phyloP scores from a whole-genome alignment of 2,113 vertebrate genomes.

The Onychostruthus taczanowskii region DNA sequence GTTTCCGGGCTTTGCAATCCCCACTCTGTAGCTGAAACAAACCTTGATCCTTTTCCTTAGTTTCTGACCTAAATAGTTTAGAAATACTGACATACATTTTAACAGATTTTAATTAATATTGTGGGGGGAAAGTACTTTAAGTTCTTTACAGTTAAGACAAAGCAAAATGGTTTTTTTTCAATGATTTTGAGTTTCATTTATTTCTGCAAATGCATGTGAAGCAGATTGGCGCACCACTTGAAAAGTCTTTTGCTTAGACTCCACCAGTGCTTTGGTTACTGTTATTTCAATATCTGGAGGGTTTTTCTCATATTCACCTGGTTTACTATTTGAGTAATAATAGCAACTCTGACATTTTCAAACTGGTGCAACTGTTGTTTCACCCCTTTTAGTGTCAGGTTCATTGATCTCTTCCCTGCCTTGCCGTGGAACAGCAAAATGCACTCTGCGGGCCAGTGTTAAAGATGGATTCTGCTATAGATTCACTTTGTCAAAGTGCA shows the following conservation, averaged over 20 bases:
- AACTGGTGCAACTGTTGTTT: not conserved
- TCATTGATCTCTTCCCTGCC: not conserved
- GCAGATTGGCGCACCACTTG: not conserved
- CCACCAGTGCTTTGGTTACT: not conserved
- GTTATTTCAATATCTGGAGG: not conserved
- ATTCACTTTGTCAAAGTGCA: not conserved
- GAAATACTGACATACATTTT: not conserved
- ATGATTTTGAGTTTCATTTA: not conserved
- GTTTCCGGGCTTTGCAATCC: not conserved
- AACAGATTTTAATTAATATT: not conserved
- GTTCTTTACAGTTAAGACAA: not conserved
- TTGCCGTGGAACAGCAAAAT: not conserved
- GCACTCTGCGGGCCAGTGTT: not conserved
- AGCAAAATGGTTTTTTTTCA: not conserved
- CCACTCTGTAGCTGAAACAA: not conserved
- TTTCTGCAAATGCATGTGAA: not conserved
- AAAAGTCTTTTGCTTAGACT: not conserved
- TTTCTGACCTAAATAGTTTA: not conserved
- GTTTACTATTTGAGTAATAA: not conserved
- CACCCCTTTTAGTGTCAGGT: not conserved
- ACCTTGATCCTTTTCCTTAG: not conserved
- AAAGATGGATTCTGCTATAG: not conserved
- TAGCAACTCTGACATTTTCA: not conserved
- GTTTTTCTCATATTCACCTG: not conserved
- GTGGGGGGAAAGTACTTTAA: not conserved